These are phyloP conservation scores for Dilophus febrilis DNA, from an alignment of 2,888 invertebrate genomes.

Conservation along the genomic window DNA sequence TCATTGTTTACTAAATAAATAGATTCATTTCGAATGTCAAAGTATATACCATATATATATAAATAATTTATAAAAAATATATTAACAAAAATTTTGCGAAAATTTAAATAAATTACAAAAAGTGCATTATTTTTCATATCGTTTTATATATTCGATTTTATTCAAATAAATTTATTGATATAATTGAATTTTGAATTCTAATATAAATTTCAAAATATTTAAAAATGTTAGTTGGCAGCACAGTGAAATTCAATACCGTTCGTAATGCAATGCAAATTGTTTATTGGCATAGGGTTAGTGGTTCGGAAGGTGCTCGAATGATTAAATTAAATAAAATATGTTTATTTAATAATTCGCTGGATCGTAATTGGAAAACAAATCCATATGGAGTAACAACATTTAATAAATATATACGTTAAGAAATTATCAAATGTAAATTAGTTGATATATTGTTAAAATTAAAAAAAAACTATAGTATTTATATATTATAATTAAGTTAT, in stretches of 20 bases:
- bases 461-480: no score
- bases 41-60: background rate
- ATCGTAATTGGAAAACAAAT: no score
- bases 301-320: conserved; percentile 25
- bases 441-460: no score
- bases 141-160: background rate
- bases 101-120: background rate
- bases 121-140: no score
- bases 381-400: no score
- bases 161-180: background rate
- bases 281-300: conserved; percentile 48
- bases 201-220: conserved; percentile 22
- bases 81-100: background rate
- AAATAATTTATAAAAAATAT: no score
- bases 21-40: background rate
- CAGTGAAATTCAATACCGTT: conserved; percentile 54
- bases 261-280: conserved; percentile 59
- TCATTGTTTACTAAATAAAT: no score
- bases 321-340: conserved; percentile 33
- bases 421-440: no score
- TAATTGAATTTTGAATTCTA: background rate
- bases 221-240: conserved; percentile 46
- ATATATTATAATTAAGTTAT: no score
- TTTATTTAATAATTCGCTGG: conserved; percentile 28
- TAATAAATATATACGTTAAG: no score